Evolutionary conservation across 2,888 invertebrate species (phyloP), one percentile per base, ranked within the genome.

Genomic region (Elgonia sp.): DNA sequence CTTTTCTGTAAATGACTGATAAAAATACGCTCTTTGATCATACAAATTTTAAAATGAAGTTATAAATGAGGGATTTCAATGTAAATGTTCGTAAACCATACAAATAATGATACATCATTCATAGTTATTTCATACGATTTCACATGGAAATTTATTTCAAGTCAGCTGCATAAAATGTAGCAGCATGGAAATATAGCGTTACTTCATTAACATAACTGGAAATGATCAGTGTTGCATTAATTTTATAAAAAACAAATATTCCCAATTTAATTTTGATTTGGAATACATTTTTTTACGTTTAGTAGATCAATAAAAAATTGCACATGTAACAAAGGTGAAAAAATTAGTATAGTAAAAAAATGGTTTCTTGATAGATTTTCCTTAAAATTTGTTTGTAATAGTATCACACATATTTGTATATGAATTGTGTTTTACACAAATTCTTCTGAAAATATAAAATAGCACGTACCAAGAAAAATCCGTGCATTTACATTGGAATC

Each of bases 401-500:
- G n/a, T n/a, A n/a, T n/a, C 29, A 29, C 29, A 29, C 1, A 5
- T 29, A 29, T 29, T 29, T 29, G 29, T 29, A 3, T 16, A 53
- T 53, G 0, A 53, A 53, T n/a, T 53, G 14, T 12, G 16, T n/a
- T n/a, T 7, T n/a, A 16, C 16, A 53, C 3, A 53, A 46, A 53
- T 16, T 53, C 53, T n/a, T n/a, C 16, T n/a, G 46, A 42, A 57
- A 46, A 29, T 40, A 39, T 14, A 39, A 55, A 18, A 2, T 39
- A 40, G 10, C 37, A 21, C 62, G 60, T 37, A 60, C 16, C 16
- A 50, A 18, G n/a, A 9, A 53, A 65, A 73, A 63, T 40, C 53
- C 65, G 37, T 4, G 0, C 50, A 84, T 73, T 73, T 55, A n/a
- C 62, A 69, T 75, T 75, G 80, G 21, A 72, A 62, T 85, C 20